Evolutionary conservation across 2,888 invertebrate species (phyloP), one percentile per base, ranked within the genome.

Genomic region (Drosophila helvetica): DNA sequence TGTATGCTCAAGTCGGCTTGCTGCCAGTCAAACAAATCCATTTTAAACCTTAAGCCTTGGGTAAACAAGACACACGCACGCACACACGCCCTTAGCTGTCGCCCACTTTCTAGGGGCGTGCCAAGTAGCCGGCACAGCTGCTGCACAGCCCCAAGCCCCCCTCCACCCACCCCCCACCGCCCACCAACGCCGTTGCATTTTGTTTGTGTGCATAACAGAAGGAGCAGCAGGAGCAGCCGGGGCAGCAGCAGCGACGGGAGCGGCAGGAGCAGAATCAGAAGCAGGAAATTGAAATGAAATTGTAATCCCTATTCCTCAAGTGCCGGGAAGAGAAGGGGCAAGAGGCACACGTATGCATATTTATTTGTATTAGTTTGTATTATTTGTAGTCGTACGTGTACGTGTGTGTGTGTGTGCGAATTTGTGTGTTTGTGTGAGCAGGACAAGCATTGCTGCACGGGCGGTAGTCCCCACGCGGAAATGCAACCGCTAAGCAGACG

Each of bases 11-110:
- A 86, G 88, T 74, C 84, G 80, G 86, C 79, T 78, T 60, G 74
- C 79, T 84, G 81, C 79, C 80, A 86, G 83, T 88, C 83, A 84
- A 88, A 80, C 88, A 84, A 84, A 88, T 88, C 88, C 84, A 88
- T 83, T 86, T 79, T 79, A 86, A 86, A 76, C 80, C 86, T 76
- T 88, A 88, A 84, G 80, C 76, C 88, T 76, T 82, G 74, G 74
- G 86, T 86, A 88, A 88, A 86, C 88, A 84, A 83, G 86, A 68
- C 78, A 70, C 61, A 63, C 70, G 60, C 42, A 55, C 55, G 43
- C 48, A 60, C 52, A 57, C 46, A 63, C 53, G 60, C 62, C 54
- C 42, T 43, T 42, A 53, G 47, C 43, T 57, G 51, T 25, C 66
- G 59, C 72, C 71, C 68, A 58, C 43, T 61, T 51, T 15, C 55